phyloP scores from a whole-genome alignment of 1,140 invertebrate genomes.

The Drosophila rhopaloa region DNA sequence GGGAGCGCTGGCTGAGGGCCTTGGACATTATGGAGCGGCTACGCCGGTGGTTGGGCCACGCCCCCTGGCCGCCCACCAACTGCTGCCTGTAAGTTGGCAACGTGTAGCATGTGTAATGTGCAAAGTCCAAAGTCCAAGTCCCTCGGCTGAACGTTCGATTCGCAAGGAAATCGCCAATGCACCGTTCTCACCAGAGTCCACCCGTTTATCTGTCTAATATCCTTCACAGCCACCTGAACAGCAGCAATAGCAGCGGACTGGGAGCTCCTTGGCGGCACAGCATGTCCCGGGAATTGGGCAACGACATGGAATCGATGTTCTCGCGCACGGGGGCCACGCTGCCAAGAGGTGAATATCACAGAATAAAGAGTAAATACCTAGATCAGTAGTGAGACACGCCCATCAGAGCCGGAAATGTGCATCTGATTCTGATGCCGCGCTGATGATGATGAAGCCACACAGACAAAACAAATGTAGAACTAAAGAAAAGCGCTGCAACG shows the following conservation, averaged over 20 bases:
- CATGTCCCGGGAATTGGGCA: slow-evolving; percentile 86
- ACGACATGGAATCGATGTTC: slow-evolving; percentile 86
- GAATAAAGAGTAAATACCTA: slow-evolving; percentile 84
- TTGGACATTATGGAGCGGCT: slow-evolving; percentile 49
- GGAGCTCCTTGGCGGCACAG: slow-evolving; percentile 87
- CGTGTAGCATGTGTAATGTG: slow-evolving; percentile 51
- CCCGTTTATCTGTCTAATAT: neutral
- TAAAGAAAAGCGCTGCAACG: slow-evolving; percentile 39
- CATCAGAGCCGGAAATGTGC: slow-evolving; percentile 30
- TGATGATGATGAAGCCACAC: slow-evolving; percentile 5
- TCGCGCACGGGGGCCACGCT: slow-evolving; percentile 86
- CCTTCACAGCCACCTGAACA: slow-evolving; percentile 77
- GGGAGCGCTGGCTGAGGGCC: slow-evolving; percentile 57
- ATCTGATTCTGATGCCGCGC: neutral
- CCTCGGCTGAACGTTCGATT: slow-evolving; percentile 51
- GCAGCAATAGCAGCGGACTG: slow-evolving; percentile 59
- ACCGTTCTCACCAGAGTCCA: slow-evolving; percentile 1
- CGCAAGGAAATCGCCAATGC: neutral
- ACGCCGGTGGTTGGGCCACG: slow-evolving; percentile 47
- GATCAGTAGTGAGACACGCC: slow-evolving; percentile 66
- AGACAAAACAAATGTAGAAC: slow-evolving; percentile 22
- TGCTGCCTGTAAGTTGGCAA: slow-evolving; percentile 73
- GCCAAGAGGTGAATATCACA: slow-evolving; percentile 87
- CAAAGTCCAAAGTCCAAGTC: slow-evolving; percentile 63
- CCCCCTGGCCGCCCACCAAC: neutral